Evolutionary conservation across 2,888 invertebrate genomes (phyloP).

Genomic region (Entomobrya multifasciata): DNA sequence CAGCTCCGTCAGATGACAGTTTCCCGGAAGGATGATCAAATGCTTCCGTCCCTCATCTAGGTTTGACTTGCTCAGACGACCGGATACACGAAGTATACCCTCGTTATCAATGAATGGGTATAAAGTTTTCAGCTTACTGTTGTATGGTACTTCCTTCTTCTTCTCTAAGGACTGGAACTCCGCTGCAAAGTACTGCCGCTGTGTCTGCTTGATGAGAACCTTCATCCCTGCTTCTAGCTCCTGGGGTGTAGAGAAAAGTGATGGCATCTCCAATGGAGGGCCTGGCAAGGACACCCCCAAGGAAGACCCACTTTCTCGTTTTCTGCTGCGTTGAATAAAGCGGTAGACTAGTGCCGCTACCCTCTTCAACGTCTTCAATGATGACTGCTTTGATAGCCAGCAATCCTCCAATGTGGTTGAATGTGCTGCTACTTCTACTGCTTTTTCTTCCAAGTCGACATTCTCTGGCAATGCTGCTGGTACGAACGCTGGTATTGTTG

Average conservation of each 20-base stretch:
- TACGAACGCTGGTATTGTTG: background rate
- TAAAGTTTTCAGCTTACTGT: background rate
- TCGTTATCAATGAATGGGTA: background rate
- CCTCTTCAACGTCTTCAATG: background rate
- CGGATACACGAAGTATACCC: too few relatives aligned
- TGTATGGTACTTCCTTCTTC: background rate
- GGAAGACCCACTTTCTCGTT: background rate
- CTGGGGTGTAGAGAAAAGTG: too few relatives aligned
- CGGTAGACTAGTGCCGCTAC: background rate
- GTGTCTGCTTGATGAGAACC: background rate
- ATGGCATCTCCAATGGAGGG: too few relatives aligned
- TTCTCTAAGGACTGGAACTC: background rate
- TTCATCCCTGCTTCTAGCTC: background rate
- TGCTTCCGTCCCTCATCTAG: background rate
- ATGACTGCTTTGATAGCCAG: background rate
- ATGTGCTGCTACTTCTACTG: background rate
- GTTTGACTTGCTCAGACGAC: slow-evolving; percentile 1
- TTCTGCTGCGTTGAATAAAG: background rate
- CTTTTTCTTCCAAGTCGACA: background rate
- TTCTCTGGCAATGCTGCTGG: background rate
- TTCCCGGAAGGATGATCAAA: background rate
- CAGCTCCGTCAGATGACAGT: background rate
- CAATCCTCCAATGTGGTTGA: too few relatives aligned
- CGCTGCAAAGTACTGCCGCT: background rate
- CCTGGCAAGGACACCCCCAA: too few relatives aligned